Conservation (phyloP, 2,888 invertebrate species). For the Apocheima hispidaria region DNA sequence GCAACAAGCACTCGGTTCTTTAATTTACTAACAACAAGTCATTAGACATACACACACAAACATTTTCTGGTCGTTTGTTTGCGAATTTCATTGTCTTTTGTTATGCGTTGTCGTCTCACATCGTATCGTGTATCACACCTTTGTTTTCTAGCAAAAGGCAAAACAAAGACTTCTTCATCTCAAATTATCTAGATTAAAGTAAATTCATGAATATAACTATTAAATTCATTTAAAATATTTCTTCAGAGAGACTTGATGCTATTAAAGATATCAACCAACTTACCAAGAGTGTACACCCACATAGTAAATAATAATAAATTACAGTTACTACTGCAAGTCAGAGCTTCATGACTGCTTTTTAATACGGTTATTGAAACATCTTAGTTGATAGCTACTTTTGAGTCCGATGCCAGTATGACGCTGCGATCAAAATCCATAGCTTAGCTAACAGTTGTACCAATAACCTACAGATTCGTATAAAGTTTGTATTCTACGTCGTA, state of each 20-base stretch:
- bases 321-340: background rate
- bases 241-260: slow-evolving; percentile 3
- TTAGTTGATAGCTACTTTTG: slow-evolving; percentile 3
- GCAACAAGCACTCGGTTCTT: background rate
- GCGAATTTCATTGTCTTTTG: background rate
- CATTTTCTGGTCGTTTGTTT: background rate
- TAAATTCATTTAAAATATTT: background rate
- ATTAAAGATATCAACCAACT: slow-evolving; percentile 24
- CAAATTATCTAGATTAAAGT: too few relatives aligned
- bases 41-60: too few relatives aligned
- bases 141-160: background rate
- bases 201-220: too few relatives aligned
- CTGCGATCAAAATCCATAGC: slow-evolving; percentile 3
- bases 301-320: slow-evolving; percentile 3
- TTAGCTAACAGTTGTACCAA: slow-evolving; percentile 16
- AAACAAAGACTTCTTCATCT: too few relatives aligned
- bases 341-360: background rate
- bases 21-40: background rate
- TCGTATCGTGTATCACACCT: background rate
- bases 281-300: slow-evolving; percentile 24
- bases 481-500: slow-evolving; percentile 22
- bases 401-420: background rate
- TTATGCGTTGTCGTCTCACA: background rate
- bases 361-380: slow-evolving; percentile 5
- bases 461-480: slow-evolving; percentile 5